Conservation (phyloP, 2,797 vertebrate species). For the Amblyraja radiata region DNA sequence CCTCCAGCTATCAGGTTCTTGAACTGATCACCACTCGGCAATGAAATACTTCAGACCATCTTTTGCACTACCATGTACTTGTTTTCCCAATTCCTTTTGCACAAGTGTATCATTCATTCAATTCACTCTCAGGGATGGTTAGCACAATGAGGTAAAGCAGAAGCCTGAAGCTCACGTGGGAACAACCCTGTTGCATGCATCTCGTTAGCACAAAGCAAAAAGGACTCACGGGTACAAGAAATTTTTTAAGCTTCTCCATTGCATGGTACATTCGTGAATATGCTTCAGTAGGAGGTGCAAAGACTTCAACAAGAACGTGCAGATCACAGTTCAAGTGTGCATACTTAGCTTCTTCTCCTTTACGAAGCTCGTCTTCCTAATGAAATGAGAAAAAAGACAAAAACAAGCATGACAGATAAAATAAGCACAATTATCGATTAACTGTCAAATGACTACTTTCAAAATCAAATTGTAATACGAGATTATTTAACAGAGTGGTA, state of each 20-base stretch:
- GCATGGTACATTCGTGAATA: slow-evolving; percentile 94
- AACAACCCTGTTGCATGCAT: neutral
- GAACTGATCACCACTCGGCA: too few species aligned
- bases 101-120: neutral
- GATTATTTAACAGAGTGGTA: neutral
- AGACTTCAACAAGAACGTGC: slow-evolving; percentile 93
- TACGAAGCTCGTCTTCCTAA: slow-evolving; percentile 89
- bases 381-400: neutral
- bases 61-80: too few species aligned
- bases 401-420: neutral
- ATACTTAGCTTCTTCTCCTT: slow-evolving; percentile 89
- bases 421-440: neutral
- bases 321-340: slow-evolving; percentile 89
- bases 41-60: too few species aligned
- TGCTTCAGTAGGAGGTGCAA: slow-evolving; percentile 86
- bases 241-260: slow-evolving; percentile 97
- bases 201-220: neutral
- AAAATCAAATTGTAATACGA: too few species aligned
- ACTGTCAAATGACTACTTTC: neutral
- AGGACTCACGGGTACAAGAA: slow-evolving; percentile 81
- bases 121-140: neutral
- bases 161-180: neutral
- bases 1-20: too few species aligned
- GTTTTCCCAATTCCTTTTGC: too few species aligned
- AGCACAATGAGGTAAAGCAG: neutral